Evolutionary conservation across 1,140 invertebrate species (phyloP), one percentile per base, ranked within the genome.

Genomic region (Solen grandis): DNA sequence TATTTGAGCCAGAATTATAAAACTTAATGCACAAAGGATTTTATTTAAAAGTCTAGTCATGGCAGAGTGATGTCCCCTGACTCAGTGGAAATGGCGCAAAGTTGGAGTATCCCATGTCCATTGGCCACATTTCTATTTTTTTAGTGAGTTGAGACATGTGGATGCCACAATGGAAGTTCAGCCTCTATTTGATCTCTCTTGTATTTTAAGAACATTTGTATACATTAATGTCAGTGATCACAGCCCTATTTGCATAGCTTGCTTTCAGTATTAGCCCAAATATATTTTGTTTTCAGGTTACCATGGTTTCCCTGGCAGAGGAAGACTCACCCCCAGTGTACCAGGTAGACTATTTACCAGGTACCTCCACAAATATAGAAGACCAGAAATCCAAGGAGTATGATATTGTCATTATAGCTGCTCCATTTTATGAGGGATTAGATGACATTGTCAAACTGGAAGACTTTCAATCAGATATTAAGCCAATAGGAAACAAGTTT

Each of bases 361-460:
- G 63, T 14, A 50, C 55, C 31, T 50, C 69, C 60, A 65, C 69
- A 29, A 41, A 72, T 60, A 73, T 31, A 69, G 76, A 86, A 13
- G 50, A 68, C 29, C 52, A 52, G 0, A 75, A 79, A 35, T 85
- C 57, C 1, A 82, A 77, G 73, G 86, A 70, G 68, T 95, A 95
- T 84, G 94, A 95, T 81, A 92, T 94, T 68, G 93, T 95, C 5
- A 93, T 95, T 57, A 84, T 95, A 25, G 95, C 95, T 60, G 85
- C 92, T 29, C 95, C 95, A 0, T 84, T 95, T 50, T 93, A 93
- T 19, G 74, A 80, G n/a, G 92, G 93, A 84, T 88, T 91, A 14
- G 59, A 78, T 85, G 84, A 91, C 57, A 90, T 94, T 19, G n/a
- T n/a, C n/a, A 73, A 90, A 59, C 93, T 94, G 86, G 85, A 84